Conservation (phyloP, 2,113 vertebrate species). For the Promerops cafer region DNA sequence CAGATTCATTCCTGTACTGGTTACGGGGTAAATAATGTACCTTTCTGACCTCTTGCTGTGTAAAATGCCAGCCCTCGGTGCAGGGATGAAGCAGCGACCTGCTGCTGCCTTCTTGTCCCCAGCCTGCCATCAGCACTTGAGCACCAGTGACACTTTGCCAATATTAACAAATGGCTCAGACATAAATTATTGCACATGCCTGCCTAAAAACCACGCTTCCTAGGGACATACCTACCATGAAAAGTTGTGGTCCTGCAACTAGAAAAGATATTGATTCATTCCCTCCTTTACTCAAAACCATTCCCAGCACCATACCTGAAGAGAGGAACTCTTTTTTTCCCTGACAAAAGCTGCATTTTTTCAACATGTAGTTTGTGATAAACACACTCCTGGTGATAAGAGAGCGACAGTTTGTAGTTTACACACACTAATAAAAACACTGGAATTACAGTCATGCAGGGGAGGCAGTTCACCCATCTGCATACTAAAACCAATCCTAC, state of each 20-base stretch:
- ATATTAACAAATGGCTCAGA: constrained; percentile 30
- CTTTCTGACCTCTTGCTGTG: neutral
- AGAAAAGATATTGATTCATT: neutral
- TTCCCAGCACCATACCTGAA: neutral
- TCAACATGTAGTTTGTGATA: neutral
- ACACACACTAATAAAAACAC: neutral
- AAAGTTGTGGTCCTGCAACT: neutral
- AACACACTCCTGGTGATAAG: neutral
- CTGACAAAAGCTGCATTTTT: neutral
- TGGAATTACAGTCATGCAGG: neutral
- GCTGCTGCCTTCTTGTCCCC: neutral
- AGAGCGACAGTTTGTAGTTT: neutral
- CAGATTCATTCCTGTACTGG: neutral
- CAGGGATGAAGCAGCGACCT: neutral
- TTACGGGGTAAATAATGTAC: neutral
- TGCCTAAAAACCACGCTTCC: neutral
- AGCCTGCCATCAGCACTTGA: neutral
- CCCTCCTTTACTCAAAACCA: neutral
- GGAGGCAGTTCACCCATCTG: neutral
- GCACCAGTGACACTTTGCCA: neutral
- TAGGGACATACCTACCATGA: neutral
- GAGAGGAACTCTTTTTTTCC: neutral
- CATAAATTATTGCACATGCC: neutral
- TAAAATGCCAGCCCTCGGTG: neutral
- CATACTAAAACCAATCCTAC: neutral